phyloP scores from a whole-genome alignment of 1,140 invertebrate genomes.

The Potamilus streckersoni region DNA sequence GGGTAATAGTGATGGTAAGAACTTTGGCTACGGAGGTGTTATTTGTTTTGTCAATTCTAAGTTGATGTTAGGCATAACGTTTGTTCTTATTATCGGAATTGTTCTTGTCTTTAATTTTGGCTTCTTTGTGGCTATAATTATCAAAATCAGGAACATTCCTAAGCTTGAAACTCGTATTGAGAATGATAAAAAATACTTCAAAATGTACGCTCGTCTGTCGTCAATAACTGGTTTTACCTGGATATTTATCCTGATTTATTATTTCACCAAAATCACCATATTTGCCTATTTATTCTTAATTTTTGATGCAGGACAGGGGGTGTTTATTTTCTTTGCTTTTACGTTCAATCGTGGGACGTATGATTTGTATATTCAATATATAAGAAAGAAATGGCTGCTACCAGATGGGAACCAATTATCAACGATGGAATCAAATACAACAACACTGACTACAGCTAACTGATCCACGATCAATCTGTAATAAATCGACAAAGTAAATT shows the following conservation, averaged over 20 bases:
- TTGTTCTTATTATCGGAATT: slow-evolving; percentile 6
- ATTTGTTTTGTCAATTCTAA: slow-evolving; percentile 4
- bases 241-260: slow-evolving; percentile 11
- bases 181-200: slow-evolving; percentile 1
- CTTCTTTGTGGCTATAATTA: slow-evolving; percentile 2
- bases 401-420: too few relatives aligned
- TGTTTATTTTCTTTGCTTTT: slow-evolving; percentile 20
- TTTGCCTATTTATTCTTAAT: slow-evolving; percentile 17
- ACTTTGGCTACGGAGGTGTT: slow-evolving; percentile 13
- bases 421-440: too few relatives aligned
- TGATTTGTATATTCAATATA: too few relatives aligned
- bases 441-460: too few relatives aligned
- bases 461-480: too few relatives aligned
- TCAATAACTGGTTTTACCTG: slow-evolving; percentile 16
- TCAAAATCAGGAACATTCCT: background rate
- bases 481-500: too few relatives aligned
- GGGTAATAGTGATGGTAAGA: background rate
- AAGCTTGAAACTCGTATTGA: slow-evolving; percentile 4
- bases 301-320: slow-evolving; percentile 4
- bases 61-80: slow-evolving; percentile 5
- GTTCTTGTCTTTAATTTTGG: slow-evolving; percentile 7
- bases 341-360: slow-evolving; percentile 2
- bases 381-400: too few relatives aligned
- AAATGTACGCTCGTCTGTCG: slow-evolving; percentile 12
- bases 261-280: background rate